phyloP scores from a whole-genome alignment of 2,888 invertebrate species.

The Sarcophaga carnaria region DNA sequence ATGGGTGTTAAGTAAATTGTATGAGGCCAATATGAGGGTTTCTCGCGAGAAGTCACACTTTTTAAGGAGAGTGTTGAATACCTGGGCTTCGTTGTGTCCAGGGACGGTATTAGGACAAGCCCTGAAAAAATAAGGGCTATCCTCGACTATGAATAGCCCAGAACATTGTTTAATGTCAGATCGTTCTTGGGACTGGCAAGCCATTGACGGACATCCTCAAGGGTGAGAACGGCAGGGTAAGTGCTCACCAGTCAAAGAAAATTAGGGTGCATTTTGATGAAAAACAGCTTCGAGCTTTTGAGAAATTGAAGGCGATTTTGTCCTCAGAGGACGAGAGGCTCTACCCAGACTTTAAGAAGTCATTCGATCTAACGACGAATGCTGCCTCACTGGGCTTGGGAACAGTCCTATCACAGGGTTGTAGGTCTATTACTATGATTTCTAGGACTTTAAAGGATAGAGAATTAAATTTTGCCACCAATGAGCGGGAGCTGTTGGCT shows the following conservation, averaged over 20 bases:
- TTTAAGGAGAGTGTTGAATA: constrained; percentile 43
- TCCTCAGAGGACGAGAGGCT: constrained; percentile 53
- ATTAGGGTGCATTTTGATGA: constrained; percentile 49
- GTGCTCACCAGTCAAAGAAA: constrained; percentile 57
- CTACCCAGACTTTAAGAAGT: constrained; percentile 64
- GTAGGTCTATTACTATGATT: constrained; percentile 32
- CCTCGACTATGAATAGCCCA: constrained; percentile 19
- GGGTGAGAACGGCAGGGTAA: constrained; percentile 67
- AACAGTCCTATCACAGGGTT: constrained; percentile 52
- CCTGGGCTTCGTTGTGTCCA: not conserved
- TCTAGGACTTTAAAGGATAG: constrained; percentile 27
- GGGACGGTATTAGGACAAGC: constrained; percentile 4
- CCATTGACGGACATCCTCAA: constrained; percentile 67
- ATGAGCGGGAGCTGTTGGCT: constrained; percentile 74
- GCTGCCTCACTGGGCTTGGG: constrained; percentile 39
- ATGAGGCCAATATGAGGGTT: not conserved
- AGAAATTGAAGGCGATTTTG: constrained; percentile 58
- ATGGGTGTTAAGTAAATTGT: constrained; percentile 47
- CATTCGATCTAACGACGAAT: constrained; percentile 66
- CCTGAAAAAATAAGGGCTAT: constrained; percentile 32
- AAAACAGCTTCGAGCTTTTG: constrained; percentile 56
- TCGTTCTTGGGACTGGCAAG: constrained; percentile 42
- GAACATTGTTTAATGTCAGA: constrained; percentile 22
- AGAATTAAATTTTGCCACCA: constrained; percentile 48
- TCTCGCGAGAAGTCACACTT: constrained; percentile 60